A percentile compares a stretch with the other conserved stretches of the same genome.
These are phyloP conservation scores for Galerucella nymphaeae DNA, from an alignment of 2,888 invertebrate genomes.

Conservation along the genomic window DNA sequence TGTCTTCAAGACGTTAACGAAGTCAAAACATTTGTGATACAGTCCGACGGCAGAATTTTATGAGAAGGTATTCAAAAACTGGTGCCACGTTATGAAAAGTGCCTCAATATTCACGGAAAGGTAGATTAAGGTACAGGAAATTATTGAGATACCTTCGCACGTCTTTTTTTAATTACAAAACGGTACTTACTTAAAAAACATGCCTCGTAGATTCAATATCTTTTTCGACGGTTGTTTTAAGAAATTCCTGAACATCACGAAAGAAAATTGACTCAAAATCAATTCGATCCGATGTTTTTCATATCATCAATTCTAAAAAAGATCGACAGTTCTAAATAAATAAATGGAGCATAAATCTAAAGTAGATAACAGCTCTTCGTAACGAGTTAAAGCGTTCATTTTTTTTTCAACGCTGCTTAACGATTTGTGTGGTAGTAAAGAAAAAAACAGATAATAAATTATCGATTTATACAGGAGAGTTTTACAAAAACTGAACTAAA, in stretches of 20 bases:
- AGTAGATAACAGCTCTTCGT: slow-evolving; percentile 25
- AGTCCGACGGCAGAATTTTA: too few relatives aligned
- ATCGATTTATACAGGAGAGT: neutral
- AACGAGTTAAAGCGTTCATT: slow-evolving; percentile 27
- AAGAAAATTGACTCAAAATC: neutral
- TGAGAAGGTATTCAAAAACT: too few relatives aligned
- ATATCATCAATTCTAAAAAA: slow-evolving; percentile 9
- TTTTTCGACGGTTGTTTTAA: neutral
- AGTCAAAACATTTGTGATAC: too few relatives aligned
- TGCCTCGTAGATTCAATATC: neutral
- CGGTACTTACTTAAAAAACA: too few relatives aligned
- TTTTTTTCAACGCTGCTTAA: slow-evolving; percentile 20
- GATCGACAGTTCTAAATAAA: slow-evolving; percentile 20
- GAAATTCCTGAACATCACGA: neutral
- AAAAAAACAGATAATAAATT: slow-evolving; percentile 26
- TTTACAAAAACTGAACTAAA: neutral
- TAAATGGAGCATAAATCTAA: slow-evolving; percentile 30
- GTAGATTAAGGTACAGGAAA: too few relatives aligned
- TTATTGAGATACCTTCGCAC: too few relatives aligned
- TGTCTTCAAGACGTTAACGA: too few relatives aligned
- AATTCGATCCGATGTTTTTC: slow-evolving; percentile 3
- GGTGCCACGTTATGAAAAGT: too few relatives aligned
- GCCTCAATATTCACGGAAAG: too few relatives aligned
- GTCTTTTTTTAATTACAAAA: too few relatives aligned
- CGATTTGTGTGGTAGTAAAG: slow-evolving; percentile 18